Evolutionary conservation across 2,888 invertebrate species (phyloP), one percentile per base, ranked within the genome.

Genomic region (Trimorus sp.): DNA sequence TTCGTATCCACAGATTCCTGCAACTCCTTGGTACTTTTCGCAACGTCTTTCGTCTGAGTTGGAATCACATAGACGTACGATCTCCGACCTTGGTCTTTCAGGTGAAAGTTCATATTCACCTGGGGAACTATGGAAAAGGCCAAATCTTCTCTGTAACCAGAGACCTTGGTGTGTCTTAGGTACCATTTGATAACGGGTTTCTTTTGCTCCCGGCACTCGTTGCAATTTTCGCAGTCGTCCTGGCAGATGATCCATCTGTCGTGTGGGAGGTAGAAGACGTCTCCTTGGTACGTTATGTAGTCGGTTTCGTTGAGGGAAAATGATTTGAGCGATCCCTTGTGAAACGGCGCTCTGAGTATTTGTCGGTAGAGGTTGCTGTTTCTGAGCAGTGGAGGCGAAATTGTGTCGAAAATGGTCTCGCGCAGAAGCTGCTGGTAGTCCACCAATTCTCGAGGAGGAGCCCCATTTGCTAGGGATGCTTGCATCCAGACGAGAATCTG

Each of bases 111-210:
- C 7, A 78, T 85, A 68, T 86, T 85, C 26, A 58, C 59, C 66
- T 87, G 88, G 0, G 89, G 89, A 37, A 84, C 60, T 26, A 90
- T 82, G 16, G 88, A 89, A 77, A 90, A 69, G 54, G 88, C 88
- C 15, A 90, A 83, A 78, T 89, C 87, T 70, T 87, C 88, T 79
- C 89, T 53, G 6, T 37, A 45, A 45, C 70, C 56, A 0, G 69
- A 59, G 7, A 49, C 58, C 54, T 51, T 69, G 40, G 70, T 66
- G 15, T 69, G 65, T 9, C 45, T 63, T 26, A 78, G 37, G 11
- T 54, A 59, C 82, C 82, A 82, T 36, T 48, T 78, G 6, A 74
- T 14, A 7, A 56, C n/a, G 0, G 70, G 56, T n/a, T 69, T 65
- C n/a, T 59, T 53, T 3, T 65, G 51, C 7, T 7, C 40, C 0